phyloP scores from a whole-genome alignment of 2,113 vertebrate genomes.

The Cranoglanis bouderius region DNA sequence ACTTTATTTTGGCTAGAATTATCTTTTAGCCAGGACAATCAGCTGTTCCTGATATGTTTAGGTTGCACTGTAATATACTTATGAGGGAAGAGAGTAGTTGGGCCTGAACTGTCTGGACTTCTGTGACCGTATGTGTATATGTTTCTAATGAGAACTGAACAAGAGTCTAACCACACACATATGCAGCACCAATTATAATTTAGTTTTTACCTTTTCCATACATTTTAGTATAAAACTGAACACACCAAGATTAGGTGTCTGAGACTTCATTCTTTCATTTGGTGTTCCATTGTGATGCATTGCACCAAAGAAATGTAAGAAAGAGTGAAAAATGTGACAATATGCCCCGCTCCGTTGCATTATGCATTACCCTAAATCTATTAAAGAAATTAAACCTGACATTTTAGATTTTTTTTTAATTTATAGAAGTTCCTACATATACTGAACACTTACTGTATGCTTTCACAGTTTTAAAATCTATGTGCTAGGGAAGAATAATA shows the following conservation, averaged over 20 bases:
- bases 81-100: neutral
- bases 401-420: neutral
- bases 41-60: neutral
- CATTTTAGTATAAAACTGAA: neutral
- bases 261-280: neutral
- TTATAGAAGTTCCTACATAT: neutral
- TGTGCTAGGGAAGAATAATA: neutral
- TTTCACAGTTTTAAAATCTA: neutral
- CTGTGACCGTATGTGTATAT: neutral
- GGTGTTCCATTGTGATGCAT: neutral
- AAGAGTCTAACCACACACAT: neutral
- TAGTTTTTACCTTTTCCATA: neutral
- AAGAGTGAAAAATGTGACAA: neutral
- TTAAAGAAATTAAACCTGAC: neutral
- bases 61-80: neutral
- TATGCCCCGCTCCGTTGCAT: neutral
- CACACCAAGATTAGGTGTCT: neutral
- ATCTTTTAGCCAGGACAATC: neutral
- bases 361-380: neutral
- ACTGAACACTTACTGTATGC: neutral
- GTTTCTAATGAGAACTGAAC: neutral
- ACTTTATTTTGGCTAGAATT: neutral
- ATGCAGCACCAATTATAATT: no score
- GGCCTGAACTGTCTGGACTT: neutral
- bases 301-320: neutral